These are phyloP conservation scores for Philereme transversata DNA, from an alignment of 2,888 invertebrate species.

Conservation along the genomic window DNA sequence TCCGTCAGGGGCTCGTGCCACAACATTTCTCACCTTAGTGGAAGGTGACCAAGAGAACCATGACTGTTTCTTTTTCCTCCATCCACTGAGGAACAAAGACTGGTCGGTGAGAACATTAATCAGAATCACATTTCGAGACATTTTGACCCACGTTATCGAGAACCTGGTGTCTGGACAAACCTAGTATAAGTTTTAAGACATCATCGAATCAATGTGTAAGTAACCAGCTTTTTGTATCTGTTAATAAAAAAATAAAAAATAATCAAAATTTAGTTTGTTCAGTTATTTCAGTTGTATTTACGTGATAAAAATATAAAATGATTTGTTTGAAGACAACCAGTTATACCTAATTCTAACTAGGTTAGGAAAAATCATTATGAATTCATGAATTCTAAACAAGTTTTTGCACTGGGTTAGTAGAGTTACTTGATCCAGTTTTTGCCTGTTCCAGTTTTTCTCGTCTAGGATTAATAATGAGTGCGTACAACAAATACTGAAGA, in stretches of 20 bases:
- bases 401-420: conserved; percentile 5
- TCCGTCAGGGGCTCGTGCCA: too few species aligned
- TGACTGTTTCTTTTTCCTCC: neutral
- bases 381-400: neutral
- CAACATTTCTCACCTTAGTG: too few species aligned
- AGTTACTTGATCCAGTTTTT: neutral
- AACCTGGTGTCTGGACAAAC: too few species aligned
- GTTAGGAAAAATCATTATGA: too few species aligned
- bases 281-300: conserved; percentile 7
- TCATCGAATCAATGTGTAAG: too few species aligned
- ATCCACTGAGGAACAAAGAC: neutral
- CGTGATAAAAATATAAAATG: conserved; percentile 11
- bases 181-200: too few species aligned
- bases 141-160: too few species aligned
- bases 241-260: too few species aligned
- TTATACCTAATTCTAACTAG: neutral
- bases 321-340: neutral
- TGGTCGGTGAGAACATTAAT: neutral
- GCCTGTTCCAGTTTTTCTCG: neutral
- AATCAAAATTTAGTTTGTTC: neutral
- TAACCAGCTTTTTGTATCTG: too few species aligned
- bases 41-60: too few species aligned
- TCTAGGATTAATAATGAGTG: too few species aligned
- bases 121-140: neutral
- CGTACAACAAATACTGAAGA: too few species aligned